phyloP scores from a whole-genome alignment of 2,113 vertebrate species.

The Bubo blakistoni region DNA sequence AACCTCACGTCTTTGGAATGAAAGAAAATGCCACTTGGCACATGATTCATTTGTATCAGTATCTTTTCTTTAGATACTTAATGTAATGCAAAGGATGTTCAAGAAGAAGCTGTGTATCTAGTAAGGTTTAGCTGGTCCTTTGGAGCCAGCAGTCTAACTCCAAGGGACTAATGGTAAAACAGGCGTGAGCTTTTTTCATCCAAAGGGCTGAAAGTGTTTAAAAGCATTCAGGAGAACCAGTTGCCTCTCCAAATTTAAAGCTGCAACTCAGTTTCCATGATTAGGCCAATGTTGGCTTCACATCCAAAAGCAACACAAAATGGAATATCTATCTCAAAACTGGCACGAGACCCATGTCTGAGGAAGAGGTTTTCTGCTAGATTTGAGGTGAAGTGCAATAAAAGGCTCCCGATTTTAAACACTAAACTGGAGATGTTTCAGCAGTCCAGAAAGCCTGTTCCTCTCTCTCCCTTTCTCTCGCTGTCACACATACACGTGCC shows the following conservation, averaged over 20 bases:
- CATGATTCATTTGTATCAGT: neutral
- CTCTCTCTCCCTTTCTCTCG: neutral
- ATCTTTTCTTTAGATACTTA: neutral
- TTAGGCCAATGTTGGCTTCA: neutral
- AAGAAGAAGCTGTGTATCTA: neutral
- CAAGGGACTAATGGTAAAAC: neutral
- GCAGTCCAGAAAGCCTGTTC: neutral
- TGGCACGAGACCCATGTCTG: neutral
- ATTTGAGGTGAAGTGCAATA: neutral
- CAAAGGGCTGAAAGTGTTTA: neutral
- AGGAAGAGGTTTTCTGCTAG: neutral
- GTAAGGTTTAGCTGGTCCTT: neutral
- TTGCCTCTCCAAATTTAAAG: neutral
- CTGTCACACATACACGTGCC: rapidly evolving
- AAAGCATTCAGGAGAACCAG: neutral
- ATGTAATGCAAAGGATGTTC: neutral
- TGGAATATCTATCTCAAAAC: neutral
- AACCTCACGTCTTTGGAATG: rapidly evolving
- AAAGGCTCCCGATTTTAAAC: neutral
- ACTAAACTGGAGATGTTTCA: neutral
- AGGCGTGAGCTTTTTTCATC: neutral
- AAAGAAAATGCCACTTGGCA: neutral
- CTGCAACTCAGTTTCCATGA: neutral
- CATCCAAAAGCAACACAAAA: slow-evolving; percentile 19
- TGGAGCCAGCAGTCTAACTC: neutral